Conservation (phyloP, 2,113 vertebrate genomes). For the Zosterops pallidus region DNA sequence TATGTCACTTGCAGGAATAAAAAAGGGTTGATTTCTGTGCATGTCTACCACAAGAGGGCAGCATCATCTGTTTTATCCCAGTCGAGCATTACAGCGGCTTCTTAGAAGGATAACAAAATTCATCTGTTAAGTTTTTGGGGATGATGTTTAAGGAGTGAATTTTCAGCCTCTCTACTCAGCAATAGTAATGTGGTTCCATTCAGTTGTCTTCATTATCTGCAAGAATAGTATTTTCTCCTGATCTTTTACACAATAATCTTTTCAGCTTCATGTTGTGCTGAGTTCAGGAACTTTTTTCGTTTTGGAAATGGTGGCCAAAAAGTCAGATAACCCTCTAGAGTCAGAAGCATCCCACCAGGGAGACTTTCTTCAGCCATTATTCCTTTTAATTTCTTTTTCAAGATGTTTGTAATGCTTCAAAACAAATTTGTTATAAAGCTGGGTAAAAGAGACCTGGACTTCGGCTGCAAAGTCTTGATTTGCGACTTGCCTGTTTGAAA, state of each 20-base stretch:
- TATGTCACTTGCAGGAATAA: neutral
- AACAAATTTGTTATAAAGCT: neutral
- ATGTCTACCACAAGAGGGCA: slow-evolving; percentile 77
- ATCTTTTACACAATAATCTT: neutral
- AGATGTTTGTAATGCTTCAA: neutral
- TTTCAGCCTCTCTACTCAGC: neutral
- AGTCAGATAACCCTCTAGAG: neutral
- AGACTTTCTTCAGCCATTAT: neutral
- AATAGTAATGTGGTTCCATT: neutral
- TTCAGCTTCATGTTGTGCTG: neutral
- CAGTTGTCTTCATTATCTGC: neutral
- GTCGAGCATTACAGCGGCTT: neutral
- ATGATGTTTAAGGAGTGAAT: slow-evolving; percentile 11
- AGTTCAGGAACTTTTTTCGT: neutral
- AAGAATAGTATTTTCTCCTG: neutral
- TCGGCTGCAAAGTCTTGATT: neutral
- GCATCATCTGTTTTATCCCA: slow-evolving; percentile 69
- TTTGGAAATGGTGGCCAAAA: neutral
- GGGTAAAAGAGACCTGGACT: neutral
- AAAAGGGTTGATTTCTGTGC: neutral
- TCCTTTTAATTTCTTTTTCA: neutral
- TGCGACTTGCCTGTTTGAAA: neutral
- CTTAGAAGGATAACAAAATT: neutral
- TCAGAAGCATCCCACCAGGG: neutral
- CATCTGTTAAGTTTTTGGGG: slow-evolving; percentile 6